A percentile compares a stretch with the other conserved stretches of the same genome.
These are phyloP conservation scores for Tiliacea aurago DNA, from an alignment of 2,888 invertebrate species.

Conservation along the genomic window DNA sequence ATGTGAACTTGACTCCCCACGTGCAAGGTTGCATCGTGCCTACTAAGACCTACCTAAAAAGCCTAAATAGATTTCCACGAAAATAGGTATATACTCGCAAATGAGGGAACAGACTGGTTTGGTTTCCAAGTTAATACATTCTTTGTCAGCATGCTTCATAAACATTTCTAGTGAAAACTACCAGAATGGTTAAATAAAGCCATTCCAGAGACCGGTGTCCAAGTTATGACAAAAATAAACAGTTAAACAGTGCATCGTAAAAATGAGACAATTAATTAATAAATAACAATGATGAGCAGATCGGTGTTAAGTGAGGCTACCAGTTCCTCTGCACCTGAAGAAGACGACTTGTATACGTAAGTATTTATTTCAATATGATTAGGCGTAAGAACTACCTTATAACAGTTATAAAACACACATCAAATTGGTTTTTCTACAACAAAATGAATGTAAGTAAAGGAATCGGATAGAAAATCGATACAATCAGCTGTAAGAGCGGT, in stretches of 20 bases:
- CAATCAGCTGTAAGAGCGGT: constrained; percentile 52
- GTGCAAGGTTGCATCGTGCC: constrained; percentile 56
- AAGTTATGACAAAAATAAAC: constrained; percentile 10
- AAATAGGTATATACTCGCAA: constrained; percentile 63
- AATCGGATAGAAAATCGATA: constrained; percentile 52
- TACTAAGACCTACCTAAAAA: constrained; percentile 53
- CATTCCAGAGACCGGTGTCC: neutral
- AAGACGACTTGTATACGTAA: constrained; percentile 85
- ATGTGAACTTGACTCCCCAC: constrained; percentile 11
- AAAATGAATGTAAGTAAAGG: constrained; percentile 10
- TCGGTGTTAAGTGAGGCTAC: constrained; percentile 80
- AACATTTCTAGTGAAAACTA: constrained; percentile 20
- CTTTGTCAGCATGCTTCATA: constrained; percentile 6
- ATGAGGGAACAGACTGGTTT: constrained; percentile 28
- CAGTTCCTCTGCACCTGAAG: constrained; percentile 78
- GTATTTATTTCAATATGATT: constrained; percentile 60
- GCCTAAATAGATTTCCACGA: constrained; percentile 75
- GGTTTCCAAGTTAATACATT: constrained; percentile 13
- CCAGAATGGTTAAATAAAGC: constrained; percentile 17
- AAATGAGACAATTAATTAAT: constrained; percentile 30
- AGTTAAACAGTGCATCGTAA: constrained; percentile 23
- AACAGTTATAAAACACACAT: neutral
- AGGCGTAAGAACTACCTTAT: neutral
- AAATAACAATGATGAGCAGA: constrained; percentile 76
- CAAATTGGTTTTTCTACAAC: neutral